phyloP scores from a whole-genome alignment of 1,140 invertebrate genomes.

The Drosophila malerkotliana region DNA sequence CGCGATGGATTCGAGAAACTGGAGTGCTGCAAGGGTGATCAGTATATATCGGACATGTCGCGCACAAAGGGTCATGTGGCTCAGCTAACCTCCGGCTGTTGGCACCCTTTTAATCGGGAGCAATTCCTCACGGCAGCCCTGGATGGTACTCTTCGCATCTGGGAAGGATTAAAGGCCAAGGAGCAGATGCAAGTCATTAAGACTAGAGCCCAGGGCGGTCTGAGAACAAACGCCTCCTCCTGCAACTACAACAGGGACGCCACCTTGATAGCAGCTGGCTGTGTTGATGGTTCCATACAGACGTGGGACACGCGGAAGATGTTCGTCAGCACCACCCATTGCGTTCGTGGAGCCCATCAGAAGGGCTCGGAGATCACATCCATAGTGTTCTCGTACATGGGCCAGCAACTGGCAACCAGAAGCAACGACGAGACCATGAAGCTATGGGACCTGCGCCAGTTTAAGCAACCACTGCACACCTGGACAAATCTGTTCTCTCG shows the following conservation, averaged over 20 bases:
- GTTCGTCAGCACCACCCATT: slow-evolving; percentile 91
- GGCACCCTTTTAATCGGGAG: slow-evolving; percentile 95
- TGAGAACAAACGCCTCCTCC: slow-evolving; percentile 94
- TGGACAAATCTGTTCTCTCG: slow-evolving; percentile 91
- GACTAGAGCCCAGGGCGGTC: slow-evolving; percentile 93
- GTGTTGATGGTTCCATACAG: slow-evolving; percentile 98
- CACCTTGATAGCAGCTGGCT: slow-evolving; percentile 94
- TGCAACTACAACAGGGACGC: slow-evolving; percentile 95
- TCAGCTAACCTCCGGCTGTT: slow-evolving; percentile 94
- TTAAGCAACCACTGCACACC: slow-evolving; percentile 91
- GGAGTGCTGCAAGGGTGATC: slow-evolving; percentile 98
- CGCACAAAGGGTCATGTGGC: slow-evolving; percentile 98
- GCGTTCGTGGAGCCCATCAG: slow-evolving; percentile 92
- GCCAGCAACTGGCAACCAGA: slow-evolving; percentile 90
- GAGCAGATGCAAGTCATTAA: slow-evolving; percentile 94
- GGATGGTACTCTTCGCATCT: slow-evolving; percentile 96
- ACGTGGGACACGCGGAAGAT: slow-evolving; percentile 97
- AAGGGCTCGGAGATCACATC: slow-evolving; percentile 93
- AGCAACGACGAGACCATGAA: slow-evolving; percentile 97
- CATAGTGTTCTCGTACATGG: slow-evolving; percentile 95
- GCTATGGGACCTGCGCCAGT: slow-evolving; percentile 95
- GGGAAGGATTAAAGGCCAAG: slow-evolving; percentile 91
- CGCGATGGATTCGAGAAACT: slow-evolving; percentile 97
- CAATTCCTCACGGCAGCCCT: slow-evolving; percentile 98
- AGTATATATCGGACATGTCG: slow-evolving; percentile 97